phyloP scores from a whole-genome alignment of 92 coral and sea anemone genomes.

The Phymanthus crucifer region DNA sequence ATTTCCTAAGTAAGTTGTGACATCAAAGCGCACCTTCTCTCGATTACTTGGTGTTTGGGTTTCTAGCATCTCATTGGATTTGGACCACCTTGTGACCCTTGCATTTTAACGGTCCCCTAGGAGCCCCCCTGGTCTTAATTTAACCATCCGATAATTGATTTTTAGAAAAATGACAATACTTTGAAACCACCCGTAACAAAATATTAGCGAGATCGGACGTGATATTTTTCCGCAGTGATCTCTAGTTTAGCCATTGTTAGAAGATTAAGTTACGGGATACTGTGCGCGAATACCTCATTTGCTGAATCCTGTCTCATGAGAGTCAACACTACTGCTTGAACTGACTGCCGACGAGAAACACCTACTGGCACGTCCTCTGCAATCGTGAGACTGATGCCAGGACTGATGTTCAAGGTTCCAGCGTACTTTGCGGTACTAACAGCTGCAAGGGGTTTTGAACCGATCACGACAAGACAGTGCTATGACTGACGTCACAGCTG shows the following conservation, averaged over 20 bases:
- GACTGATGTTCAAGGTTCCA: background rate
- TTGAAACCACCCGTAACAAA: background rate
- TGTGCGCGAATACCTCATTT: background rate
- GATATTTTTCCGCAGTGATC: background rate
- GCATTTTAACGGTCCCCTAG: background rate
- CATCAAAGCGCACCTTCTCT: background rate
- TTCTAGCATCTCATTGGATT: background rate
- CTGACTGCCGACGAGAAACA: background rate
- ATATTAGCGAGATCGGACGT: background rate
- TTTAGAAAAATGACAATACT: background rate
- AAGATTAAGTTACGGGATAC: background rate
- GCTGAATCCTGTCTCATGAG: background rate
- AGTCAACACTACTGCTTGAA: background rate
- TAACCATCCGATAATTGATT: background rate
- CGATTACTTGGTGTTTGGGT: background rate
- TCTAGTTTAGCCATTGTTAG: background rate
- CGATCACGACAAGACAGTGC: no score
- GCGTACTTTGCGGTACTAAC: background rate
- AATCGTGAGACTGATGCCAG: background rate
- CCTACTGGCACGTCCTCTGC: background rate
- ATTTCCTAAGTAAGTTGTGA: background rate
- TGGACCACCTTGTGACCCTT: slow-evolving; percentile 10
- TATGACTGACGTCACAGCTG: no score
- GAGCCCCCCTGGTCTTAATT: background rate
- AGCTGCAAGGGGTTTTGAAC: no score